Base-by-base conservation (phyloP, 2,888 invertebrate genomes). In the Ptychoptera albimana region DNA sequence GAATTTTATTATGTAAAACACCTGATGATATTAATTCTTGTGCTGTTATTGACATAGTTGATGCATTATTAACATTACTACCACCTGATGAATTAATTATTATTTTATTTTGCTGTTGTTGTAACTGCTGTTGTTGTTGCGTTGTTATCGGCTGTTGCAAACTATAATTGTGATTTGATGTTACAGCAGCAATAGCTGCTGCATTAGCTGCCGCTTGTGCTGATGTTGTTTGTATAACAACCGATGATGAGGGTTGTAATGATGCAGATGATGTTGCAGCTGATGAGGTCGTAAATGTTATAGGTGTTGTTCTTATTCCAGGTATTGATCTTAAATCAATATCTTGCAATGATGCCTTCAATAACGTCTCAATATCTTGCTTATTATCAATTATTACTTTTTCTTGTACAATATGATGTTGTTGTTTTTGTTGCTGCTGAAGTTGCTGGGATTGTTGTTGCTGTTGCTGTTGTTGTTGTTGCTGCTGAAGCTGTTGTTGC, bases 101-200 rank as follows among this genome's bases (percentile, higher is more conserved):
- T 42, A 63, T 60, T 52, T 64, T 64, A 52, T 62, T 63, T 39
- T 60, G 58, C 46, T 56, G 54, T 42, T 55, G 56, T 37, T 60
- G 57, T 46, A 55, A 53, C 41, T 54, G 55, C 10, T 53, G 53
- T 39, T 58, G 55, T 44, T 55, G 54, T 35, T 53, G 52, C 42
- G 61, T 61, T 13, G 62, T 57, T 7, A 60, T 61, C 14, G 61
- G 58, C 14, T 62, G 62, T 15, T 61, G 60, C 42, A 65, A 46
- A 44, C 64, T 65, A 43, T 65, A 65, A 45, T 65, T 65, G 50
- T 65, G 64, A 48, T 65, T 65, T 8, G 49, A 46, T 12, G 63
- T 59, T 2, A 61, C 60, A 40, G 61, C 60, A 32, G 61, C 57
- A 1, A 61, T 60, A 10, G 62, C 59, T 31, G 44, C 40, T 10